These are phyloP conservation scores for Arrhopalites spinosus DNA, from an alignment of 2,888 invertebrate species.

Conservation along the genomic window DNA sequence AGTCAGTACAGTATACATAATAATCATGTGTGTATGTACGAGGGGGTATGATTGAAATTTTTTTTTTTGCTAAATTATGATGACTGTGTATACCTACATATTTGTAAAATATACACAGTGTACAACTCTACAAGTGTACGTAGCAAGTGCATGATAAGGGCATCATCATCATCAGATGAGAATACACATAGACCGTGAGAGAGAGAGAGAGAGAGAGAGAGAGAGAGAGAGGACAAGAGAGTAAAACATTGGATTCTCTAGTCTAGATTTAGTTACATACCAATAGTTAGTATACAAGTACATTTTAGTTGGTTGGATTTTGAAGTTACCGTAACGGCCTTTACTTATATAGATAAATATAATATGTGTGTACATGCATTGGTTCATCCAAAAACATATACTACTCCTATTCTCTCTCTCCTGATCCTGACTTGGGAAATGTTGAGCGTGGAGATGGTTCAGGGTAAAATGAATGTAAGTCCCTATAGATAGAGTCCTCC, in stretches of 20 bases:
- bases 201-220: slow-evolving; percentile 14
- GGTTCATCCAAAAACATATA: neutral
- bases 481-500: slow-evolving; percentile 18
- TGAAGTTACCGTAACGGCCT: neutral
- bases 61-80: slow-evolving; percentile 35
- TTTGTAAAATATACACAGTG: neutral
- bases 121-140: slow-evolving; percentile 25
- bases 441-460: slow-evolving; percentile 32
- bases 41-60: neutral
- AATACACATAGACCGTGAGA: too few relatives aligned
- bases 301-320: too few relatives aligned
- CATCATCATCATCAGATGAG: slow-evolving; percentile 19
- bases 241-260: slow-evolving; percentile 6
- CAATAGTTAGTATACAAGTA: too few relatives aligned
- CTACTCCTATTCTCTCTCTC: slow-evolving; percentile 3
- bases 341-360: neutral
- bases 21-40: neutral
- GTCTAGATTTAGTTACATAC: slow-evolving; percentile 27
- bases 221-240: slow-evolving; percentile 6
- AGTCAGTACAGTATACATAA: too few relatives aligned
- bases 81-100: slow-evolving; percentile 6
- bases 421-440: slow-evolving; percentile 36
- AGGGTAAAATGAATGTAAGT: slow-evolving; percentile 25
- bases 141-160: slow-evolving; percentile 31
- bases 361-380: too few relatives aligned